Evolutionary conservation across 92 coral and sea anemone genomes (phyloP).

Genomic region (Desmophyllum pertusum): DNA sequence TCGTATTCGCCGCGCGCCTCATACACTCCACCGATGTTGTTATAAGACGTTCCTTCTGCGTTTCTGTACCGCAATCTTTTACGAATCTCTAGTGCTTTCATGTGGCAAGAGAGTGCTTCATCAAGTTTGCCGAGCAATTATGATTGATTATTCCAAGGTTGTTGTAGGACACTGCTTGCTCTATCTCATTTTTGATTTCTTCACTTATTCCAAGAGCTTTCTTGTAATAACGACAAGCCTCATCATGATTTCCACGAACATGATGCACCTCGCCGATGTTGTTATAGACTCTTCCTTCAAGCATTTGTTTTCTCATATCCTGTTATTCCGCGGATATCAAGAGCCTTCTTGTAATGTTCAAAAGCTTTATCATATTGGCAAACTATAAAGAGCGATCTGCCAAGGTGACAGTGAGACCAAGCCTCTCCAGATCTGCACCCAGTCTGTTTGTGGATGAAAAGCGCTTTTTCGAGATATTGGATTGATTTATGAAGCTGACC

Average conservation of each 20-base stretch:
- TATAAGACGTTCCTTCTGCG: constrained; percentile 15
- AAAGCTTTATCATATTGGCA: neutral
- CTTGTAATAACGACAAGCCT: neutral
- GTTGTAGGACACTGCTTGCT: neutral
- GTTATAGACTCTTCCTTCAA: constrained; percentile 11
- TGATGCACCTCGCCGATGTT: neutral
- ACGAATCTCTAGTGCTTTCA: constrained; percentile 15
- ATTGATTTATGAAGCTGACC: neutral
- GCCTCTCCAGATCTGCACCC: neutral
- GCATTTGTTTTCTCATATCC: neutral
- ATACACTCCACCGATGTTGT: constrained; percentile 25
- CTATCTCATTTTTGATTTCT: neutral
- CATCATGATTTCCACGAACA: neutral
- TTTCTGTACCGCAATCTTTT: neutral
- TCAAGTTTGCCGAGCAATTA: neutral
- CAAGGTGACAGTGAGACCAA: constrained; percentile 8
- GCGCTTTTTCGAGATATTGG: neutral
- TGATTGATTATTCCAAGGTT: neutral
- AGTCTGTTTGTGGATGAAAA: neutral
- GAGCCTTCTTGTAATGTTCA: constrained; percentile 10
- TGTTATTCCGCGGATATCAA: neutral
- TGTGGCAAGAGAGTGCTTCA: neutral
- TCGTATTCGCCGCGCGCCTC: constrained; percentile 8
- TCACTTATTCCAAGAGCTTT: neutral
- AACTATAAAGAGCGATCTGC: neutral